Conservation (phyloP, 2,113 vertebrate genomes). For the Cyprinodon brontotheroides region DNA sequence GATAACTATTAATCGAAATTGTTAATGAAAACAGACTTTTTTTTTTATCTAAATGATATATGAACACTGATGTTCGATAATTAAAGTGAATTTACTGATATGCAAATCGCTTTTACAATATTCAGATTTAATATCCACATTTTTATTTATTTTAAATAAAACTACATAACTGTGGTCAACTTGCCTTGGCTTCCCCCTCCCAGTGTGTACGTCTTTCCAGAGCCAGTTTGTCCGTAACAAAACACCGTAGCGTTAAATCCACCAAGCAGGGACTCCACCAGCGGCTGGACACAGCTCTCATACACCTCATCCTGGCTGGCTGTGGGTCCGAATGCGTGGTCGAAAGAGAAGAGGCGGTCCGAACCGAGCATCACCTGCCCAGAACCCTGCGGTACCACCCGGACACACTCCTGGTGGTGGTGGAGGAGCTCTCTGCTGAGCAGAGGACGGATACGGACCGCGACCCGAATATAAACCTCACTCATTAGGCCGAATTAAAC, state of each 20-base stretch:
- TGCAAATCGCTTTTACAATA: no score
- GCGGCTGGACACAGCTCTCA: conserved; percentile 83
- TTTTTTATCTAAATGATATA: no score
- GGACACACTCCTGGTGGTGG: conserved; percentile 85
- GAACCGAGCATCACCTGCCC: conserved; percentile 85
- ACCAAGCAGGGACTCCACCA: conserved; percentile 82
- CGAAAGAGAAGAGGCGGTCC: conserved; percentile 87
- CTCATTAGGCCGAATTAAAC: conserved; percentile 66
- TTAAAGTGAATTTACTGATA: no score
- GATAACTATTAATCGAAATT: no score
- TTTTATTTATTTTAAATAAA: no score
- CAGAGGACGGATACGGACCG: conserved; percentile 88
- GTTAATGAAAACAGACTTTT: no score
- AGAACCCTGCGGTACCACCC: conserved; percentile 81
- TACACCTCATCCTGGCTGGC: conserved; percentile 88
- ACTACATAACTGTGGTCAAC: not conserved
- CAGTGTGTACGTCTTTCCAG: conserved; percentile 92
- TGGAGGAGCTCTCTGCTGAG: conserved; percentile 87
- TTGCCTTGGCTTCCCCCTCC: conserved; percentile 83
- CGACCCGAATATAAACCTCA: conserved; percentile 88
- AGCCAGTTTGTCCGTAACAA: conserved; percentile 93
- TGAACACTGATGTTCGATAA: no score
- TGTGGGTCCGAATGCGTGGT: conserved; percentile 87
- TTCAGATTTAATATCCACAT: no score
- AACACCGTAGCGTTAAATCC: conserved; percentile 92